Conservation (phyloP, 2,113 vertebrate species). For the Aramus guarauna region DNA sequence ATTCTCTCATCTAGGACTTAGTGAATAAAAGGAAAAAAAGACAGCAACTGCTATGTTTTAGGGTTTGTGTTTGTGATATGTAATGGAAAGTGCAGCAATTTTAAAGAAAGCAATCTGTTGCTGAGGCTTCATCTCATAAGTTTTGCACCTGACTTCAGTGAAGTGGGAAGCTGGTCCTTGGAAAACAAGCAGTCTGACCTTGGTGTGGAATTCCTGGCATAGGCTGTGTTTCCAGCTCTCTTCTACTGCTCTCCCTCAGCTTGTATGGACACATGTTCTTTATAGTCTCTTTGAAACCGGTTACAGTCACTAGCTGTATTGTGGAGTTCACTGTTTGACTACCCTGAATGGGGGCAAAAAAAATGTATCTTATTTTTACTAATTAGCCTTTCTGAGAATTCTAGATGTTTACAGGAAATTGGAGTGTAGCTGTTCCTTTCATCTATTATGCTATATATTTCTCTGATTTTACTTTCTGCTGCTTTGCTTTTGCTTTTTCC, state of each 20-base stretch:
- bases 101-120: not conserved
- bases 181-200: not conserved
- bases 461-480: not conserved
- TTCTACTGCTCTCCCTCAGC: not conserved
- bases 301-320: not conserved
- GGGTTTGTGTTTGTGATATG: not conserved
- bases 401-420: not conserved
- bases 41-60: not conserved
- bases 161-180: not conserved
- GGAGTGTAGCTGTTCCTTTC: not conserved
- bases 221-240: not conserved
- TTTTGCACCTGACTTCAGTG: not conserved
- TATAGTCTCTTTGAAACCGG: not conserved
- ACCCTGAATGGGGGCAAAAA: not conserved
- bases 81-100: not conserved
- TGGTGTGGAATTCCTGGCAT: fast-evolving
- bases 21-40: not conserved
- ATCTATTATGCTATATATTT: not conserved
- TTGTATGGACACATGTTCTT: not conserved
- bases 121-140: not conserved
- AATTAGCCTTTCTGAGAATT: not conserved
- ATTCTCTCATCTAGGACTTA: not conserved
- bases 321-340: not conserved
- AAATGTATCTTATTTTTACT: not conserved
- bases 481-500: not conserved